Base-by-base conservation (phyloP, 2,888 invertebrate species). In the Zele albiditarsus region DNA sequence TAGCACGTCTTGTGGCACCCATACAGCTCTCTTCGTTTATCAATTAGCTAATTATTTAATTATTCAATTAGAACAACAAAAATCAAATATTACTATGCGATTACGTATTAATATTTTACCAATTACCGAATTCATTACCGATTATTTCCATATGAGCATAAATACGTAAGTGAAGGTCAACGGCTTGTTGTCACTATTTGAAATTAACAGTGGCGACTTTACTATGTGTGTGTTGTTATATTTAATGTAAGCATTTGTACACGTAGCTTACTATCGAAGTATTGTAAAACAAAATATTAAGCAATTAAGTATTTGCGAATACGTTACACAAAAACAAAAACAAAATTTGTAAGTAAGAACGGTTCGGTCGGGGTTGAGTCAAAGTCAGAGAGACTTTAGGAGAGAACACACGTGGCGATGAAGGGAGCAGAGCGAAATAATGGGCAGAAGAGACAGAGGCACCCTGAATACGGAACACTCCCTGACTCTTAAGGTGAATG, bases 1-100 rank as follows among this genome's bases (percentile, higher is more conserved):
- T 89, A 89, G 89, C 89, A 89, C 89, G 88, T 88, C 89, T 89
- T 89, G 89, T 87, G 88, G 88, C 88, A 89, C 89, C 89, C 86
- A 86, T 87, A 83, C 88, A 84, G 87, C 89, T 88, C 86, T 88
- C 88, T 88, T 85, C 89, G 88, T 86, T 87, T 86, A 87, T 85
- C 85, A 83, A 85, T 86, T 88, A 88, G 87, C 85, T 87, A 89
- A 87, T 85, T 86, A 86, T 84, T 85, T 86, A 83, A 85, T 84
- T 83, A 85, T 86, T 85, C 85, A 82, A 82, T 83, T 85, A 82
- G 80, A 81, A 80, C 76, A 81, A 80, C 77, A 81, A 74, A 73
- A 62, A 66, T 73, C 53, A 78, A 72, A 74, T 25, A 70, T 73
- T 63, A 71, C 57, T 84, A 85, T 86, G 83, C 83, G 84, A 87